Percentiles rank a stretch among this genome's conserved stretches.
Conservation (phyloP, 2,888 invertebrate species). For the Nycteola revayana region DNA sequence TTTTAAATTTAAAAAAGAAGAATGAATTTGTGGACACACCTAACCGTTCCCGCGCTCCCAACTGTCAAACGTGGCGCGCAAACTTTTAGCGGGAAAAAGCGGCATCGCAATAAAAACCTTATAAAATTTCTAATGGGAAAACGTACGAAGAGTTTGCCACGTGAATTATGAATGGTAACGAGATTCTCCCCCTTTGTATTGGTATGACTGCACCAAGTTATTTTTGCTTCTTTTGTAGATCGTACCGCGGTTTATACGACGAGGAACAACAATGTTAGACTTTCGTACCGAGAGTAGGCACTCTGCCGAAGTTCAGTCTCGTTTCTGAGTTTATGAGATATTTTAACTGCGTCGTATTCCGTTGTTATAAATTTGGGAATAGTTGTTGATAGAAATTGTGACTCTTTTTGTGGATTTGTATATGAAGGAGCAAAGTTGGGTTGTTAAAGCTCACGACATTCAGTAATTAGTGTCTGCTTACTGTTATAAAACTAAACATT, state of each 20-base stretch:
- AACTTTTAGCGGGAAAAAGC: slow-evolving; percentile 56
- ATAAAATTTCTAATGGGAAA: slow-evolving; percentile 81
- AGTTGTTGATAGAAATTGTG: slow-evolving; percentile 10
- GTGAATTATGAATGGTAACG: slow-evolving; percentile 82
- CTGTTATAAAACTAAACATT: too few relatives aligned
- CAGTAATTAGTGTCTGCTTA: too few relatives aligned
- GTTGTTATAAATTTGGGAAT: slow-evolving; percentile 9
- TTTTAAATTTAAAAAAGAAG: slow-evolving; percentile 30
- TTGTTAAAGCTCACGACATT: too few relatives aligned
- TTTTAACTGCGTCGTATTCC: slow-evolving; percentile 33
- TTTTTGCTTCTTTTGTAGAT: slow-evolving; percentile 72
- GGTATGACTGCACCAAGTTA: slow-evolving; percentile 57
- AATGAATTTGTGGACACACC: too few relatives aligned
- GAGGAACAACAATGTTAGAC: slow-evolving; percentile 66
- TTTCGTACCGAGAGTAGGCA: slow-evolving; percentile 18
- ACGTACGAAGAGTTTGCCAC: slow-evolving; percentile 75
- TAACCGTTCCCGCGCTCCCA: slow-evolving; percentile 36
- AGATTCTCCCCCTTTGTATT: slow-evolving; percentile 47
- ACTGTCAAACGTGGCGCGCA: slow-evolving; percentile 49
- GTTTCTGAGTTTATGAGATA: slow-evolving; percentile 30
- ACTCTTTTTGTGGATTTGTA: background rate
- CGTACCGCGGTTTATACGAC: slow-evolving; percentile 55
- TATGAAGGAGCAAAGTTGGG: too few relatives aligned
- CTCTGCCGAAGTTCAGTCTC: slow-evolving; percentile 30
- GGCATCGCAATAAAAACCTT: slow-evolving; percentile 74